Evolutionary conservation across 2,113 vertebrate genomes (phyloP).

Genomic region (Ctenodactylus gundi): DNA sequence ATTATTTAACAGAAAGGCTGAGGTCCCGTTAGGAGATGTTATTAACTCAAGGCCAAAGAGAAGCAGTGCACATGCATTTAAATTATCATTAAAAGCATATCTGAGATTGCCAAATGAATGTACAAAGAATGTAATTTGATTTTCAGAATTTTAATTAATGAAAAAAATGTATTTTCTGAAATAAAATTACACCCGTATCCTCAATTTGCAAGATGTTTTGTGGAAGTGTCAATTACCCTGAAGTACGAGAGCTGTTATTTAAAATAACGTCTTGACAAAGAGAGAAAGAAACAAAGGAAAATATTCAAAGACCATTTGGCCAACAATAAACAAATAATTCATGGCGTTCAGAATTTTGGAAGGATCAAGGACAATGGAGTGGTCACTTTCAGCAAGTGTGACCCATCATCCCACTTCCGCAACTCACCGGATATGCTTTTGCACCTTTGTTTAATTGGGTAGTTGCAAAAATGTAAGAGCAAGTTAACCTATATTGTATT

Average conservation of each 20-base stretch:
- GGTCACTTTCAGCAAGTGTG: background rate
- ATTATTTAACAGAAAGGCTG: background rate
- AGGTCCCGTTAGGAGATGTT: background rate
- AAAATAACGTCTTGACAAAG: background rate
- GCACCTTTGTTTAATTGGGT: background rate
- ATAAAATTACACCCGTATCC: background rate
- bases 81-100: background rate
- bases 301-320: background rate
- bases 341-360: background rate
- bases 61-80: background rate
- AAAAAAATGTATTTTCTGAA: background rate
- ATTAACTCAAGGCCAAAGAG: background rate
- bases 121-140: background rate
- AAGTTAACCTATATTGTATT: background rate
- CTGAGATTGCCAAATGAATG: background rate
- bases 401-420: background rate
- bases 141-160: background rate
- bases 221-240: background rate
- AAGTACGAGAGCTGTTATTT: background rate
- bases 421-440: background rate
- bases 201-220: background rate
- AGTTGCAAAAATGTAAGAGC: background rate
- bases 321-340: background rate
- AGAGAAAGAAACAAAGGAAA: background rate
- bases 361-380: background rate